Percentiles rank a stretch among this genome's conserved stretches.
Evolutionary conservation across 1,140 invertebrate genomes (phyloP).

Genomic region (Cotesia chilonis): DNA sequence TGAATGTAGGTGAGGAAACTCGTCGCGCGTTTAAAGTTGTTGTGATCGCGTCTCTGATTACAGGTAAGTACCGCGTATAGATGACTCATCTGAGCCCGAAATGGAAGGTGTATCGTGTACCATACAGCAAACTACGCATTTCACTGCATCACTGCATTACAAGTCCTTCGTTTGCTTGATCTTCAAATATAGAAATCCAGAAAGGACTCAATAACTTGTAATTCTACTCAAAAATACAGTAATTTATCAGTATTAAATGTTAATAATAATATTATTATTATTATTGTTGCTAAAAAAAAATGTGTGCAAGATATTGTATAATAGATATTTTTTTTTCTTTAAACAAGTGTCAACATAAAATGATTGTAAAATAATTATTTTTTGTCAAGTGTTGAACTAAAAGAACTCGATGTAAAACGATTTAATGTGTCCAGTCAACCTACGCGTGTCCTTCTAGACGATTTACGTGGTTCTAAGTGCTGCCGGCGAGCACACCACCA

Average conservation of each 20-base stretch:
- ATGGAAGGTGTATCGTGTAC: slow-evolving; percentile 20
- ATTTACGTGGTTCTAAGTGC: not conserved
- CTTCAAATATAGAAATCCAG: not conserved
- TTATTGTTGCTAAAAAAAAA: no score
- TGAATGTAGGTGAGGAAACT: slow-evolving; percentile 17
- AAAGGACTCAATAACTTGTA: no score
- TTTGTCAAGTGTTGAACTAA: not conserved
- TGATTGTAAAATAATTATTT: not conserved
- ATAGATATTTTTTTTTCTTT: not conserved
- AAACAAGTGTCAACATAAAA: slow-evolving; percentile 7
- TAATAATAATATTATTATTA: not conserved
- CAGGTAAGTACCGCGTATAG: slow-evolving; percentile 20
- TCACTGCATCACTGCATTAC: not conserved
- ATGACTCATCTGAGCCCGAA: slow-evolving; percentile 19
- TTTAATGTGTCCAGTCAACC: slow-evolving; percentile 3
- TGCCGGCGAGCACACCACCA: slow-evolving; percentile 9
- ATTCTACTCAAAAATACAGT: no score
- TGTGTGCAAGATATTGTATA: no score
- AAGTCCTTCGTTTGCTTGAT: slow-evolving; percentile 7
- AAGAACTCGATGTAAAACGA: not conserved
- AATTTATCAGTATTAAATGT: not conserved
- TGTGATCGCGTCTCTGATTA: slow-evolving; percentile 21
- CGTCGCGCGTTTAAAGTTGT: not conserved
- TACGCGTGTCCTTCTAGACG: slow-evolving; percentile 16
- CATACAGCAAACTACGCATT: slow-evolving; percentile 20